Percentiles rank a stretch among this genome's conserved stretches.
These are phyloP conservation scores for Pogonocherus hispidulus DNA, from an alignment of 2,888 invertebrate genomes.

Conservation along the genomic window DNA sequence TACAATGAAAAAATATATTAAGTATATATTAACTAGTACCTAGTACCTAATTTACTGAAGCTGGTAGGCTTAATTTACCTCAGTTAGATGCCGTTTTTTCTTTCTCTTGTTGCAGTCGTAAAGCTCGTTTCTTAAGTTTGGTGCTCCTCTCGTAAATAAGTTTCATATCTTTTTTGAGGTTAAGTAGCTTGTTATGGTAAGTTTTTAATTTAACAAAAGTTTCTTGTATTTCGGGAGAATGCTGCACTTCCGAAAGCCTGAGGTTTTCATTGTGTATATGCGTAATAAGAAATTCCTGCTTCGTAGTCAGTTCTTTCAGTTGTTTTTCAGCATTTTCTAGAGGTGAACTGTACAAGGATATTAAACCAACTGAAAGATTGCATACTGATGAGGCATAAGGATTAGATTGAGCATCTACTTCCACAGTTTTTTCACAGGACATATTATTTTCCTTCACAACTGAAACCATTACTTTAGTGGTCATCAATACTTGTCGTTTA, in stretches of 20 bases:
- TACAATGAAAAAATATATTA: no score
- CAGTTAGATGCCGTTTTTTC: no score
- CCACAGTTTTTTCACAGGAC: neutral
- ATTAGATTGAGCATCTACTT: constrained; percentile 17
- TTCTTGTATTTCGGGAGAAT: constrained; percentile 48
- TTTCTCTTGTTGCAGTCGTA: constrained; percentile 42
- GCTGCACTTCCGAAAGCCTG: constrained; percentile 48
- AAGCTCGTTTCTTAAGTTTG: constrained; percentile 51
- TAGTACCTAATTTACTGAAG: neutral
- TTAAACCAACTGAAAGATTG: constrained; percentile 43
- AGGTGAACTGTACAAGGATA: constrained; percentile 41
- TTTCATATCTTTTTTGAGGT: constrained; percentile 52
- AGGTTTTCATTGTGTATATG: constrained; percentile 51
- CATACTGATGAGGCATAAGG: constrained; percentile 33
- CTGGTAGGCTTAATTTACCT: neutral
- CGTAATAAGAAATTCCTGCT: constrained; percentile 45
- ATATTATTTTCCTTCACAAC: no score
- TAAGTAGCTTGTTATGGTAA: constrained; percentile 50
- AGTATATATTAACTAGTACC: no score
- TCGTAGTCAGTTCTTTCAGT: constrained; percentile 46
- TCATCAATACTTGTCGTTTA: no score
- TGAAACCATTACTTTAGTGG: no score
- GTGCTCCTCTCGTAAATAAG: constrained; percentile 47
- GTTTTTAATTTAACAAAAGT: constrained; percentile 50
- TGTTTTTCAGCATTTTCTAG: constrained; percentile 43